phyloP scores from a whole-genome alignment of 2,113 vertebrate species.

The Cisticola juncidis region DNA sequence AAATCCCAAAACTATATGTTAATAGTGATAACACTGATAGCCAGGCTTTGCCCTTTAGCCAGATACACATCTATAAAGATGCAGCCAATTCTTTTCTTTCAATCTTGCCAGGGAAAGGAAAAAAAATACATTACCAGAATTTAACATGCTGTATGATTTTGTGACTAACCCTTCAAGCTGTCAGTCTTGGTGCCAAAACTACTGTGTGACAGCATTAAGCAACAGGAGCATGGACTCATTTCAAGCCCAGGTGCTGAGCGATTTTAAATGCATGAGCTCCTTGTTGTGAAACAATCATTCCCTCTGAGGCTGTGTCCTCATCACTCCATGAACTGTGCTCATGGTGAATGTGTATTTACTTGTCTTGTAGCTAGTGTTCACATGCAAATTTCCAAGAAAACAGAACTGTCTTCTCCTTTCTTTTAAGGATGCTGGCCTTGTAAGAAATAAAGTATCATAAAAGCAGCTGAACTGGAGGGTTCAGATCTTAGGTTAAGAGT shows the following conservation, averaged over 20 bases:
- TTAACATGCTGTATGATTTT: constrained; percentile 66
- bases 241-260: constrained; percentile 70
- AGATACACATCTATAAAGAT: constrained; percentile 55
- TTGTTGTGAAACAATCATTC: constrained; percentile 73
- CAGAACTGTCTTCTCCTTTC: neutral
- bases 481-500: neutral
- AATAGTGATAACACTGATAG: constrained; percentile 24
- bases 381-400: constrained; percentile 24
- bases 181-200: constrained; percentile 61
- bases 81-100: constrained; percentile 45
- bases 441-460: neutral
- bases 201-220: constrained; percentile 45
- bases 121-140: constrained; percentile 48
- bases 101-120: constrained; percentile 3
- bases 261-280: constrained; percentile 71
- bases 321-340: constrained; percentile 29
- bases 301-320: constrained; percentile 53
- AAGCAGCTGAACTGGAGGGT: neutral
- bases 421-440: neutral
- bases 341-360: constrained; percentile 39
- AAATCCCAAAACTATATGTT: constrained; percentile 20
- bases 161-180: constrained; percentile 69
- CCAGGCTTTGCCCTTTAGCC: constrained; percentile 19
- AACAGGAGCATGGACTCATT: constrained; percentile 65
- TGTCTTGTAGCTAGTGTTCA: neutral